These are phyloP conservation scores for Takifugu flavidus DNA, from an alignment of 2,113 vertebrate genomes.

Conservation along the genomic window DNA sequence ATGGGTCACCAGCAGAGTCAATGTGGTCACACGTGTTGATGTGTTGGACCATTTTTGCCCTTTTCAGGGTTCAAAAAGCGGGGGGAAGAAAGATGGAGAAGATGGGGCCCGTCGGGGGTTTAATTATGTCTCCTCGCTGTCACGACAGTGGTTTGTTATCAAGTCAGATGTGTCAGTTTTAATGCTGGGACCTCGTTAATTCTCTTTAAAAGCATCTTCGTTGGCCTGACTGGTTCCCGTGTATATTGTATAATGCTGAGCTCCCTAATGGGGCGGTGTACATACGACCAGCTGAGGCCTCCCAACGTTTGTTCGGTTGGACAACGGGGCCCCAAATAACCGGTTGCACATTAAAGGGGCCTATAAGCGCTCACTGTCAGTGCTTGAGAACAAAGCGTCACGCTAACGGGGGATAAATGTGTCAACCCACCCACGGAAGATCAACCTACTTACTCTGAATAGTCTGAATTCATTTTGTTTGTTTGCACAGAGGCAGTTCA, in stretches of 20 bases:
- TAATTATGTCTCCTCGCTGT: too few species aligned
- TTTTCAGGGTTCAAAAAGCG: constrained; percentile 1
- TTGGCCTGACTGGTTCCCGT: constrained; percentile 5
- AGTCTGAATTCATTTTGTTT: not conserved
- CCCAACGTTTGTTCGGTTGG: constrained; percentile 23
- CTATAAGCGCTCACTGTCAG: constrained; percentile 9
- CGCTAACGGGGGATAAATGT: constrained; percentile 31
- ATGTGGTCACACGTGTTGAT: not conserved
- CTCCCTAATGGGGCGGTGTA: not conserved
- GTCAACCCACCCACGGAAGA: not conserved
- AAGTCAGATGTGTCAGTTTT: too few species aligned
- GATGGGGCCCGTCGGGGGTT: constrained; percentile 3
- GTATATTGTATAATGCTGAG: too few species aligned
- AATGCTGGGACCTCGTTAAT: not conserved
- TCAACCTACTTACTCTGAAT: not conserved
- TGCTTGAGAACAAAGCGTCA: constrained; percentile 51
- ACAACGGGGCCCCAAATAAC: constrained; percentile 42
- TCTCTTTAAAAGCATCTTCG: not conserved
- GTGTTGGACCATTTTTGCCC: constrained; percentile 14
- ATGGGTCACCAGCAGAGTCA: constrained; percentile 6
- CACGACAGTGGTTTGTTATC: too few species aligned
- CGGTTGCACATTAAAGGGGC: constrained; percentile 25
- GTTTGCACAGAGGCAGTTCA: not conserved
- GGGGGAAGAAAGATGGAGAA: not conserved
- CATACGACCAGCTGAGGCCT: not conserved